Evolutionary conservation across 1,140 invertebrate genomes (phyloP), one percentile per base, ranked within the genome.

Genomic region (Ostrea edulis): DNA sequence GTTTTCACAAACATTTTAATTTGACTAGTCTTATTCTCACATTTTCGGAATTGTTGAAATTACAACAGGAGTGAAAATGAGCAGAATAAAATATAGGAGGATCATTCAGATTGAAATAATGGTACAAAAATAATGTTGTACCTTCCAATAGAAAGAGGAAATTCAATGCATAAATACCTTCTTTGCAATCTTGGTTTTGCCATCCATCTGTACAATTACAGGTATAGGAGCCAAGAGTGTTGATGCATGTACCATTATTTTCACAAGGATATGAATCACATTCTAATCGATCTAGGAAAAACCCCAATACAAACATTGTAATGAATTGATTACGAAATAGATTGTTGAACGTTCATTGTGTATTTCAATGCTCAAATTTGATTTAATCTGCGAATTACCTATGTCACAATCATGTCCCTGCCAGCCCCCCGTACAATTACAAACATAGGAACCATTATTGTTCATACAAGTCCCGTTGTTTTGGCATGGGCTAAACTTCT

Each of bases 381-480:
- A 44, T 44, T 44, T 44, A 2, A 44, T 44, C 35, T 44, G 35
- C 1, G 35, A 44, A 44, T n/a, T 82, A 88, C 87, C 87, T 29
- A 68, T 22, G 25, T 84, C 25, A 88, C 87, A 88, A 22, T 35
- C 51, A 4, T 58, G 53, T 62, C 87, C 87, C 25, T 52, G 54
- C 29, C 68, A 88, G 8, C 84, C 84, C 25, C 2, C 25, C 17
- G 77, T 65, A 83, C 88, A 88, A 9, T 83, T 35, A 68, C 88
- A 88, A 22, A 52, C 20, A 44, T 77, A 88, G 1, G 82, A 85
- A 1, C 87, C 87, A 20, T 89, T 62, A 7, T 51, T 35, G 25
- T 89, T 87, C 8, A 65, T 22, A 87, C 88, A 89, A 8, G 85
- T 62, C 25, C 82, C 88, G 8, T 85, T 85, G 71, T 89, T 89